Conservation (phyloP, 37 sponge, comb jelly and placozoan genomes). For the Ephydatia muelleri region DNA sequence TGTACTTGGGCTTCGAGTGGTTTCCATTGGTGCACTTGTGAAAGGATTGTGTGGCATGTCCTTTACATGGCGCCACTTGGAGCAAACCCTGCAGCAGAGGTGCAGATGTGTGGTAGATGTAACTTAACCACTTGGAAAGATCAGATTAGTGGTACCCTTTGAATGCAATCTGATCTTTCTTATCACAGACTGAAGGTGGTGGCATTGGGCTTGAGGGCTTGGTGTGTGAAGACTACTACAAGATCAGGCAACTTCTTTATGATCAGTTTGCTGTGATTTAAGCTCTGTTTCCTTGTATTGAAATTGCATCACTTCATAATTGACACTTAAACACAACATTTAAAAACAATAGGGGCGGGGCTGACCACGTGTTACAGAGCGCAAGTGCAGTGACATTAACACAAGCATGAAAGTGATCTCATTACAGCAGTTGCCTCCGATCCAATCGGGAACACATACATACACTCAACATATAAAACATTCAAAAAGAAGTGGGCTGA, state of each 20-base stretch:
- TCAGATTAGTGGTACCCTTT: not conserved
- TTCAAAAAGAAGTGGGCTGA: not conserved
- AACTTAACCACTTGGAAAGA: not conserved
- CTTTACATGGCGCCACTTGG: not conserved
- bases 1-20: no score
- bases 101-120: conserved; percentile 3
- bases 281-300: not conserved
- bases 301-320: not conserved
- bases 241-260: conserved; percentile 86
- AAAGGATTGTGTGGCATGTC: not conserved
- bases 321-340: not conserved
- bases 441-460: not conserved
- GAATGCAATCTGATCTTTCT: conserved; percentile 21
- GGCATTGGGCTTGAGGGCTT: conserved; percentile 89
- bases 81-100: not conserved
- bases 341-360: not conserved
- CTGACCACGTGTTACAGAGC: not conserved
- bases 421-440: not conserved
- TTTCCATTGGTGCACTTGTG: no score
- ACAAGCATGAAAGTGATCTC: not conserved
- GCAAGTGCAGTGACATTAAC: not conserved
- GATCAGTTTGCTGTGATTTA: conserved; percentile 97
- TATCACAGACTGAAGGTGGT: conserved; percentile 79
- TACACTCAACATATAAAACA: not conserved
- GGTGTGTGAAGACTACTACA: conserved; percentile 95